Base-by-base conservation (phyloP, 2,113 vertebrate genomes). In the Neofelis nebulosa region DNA sequence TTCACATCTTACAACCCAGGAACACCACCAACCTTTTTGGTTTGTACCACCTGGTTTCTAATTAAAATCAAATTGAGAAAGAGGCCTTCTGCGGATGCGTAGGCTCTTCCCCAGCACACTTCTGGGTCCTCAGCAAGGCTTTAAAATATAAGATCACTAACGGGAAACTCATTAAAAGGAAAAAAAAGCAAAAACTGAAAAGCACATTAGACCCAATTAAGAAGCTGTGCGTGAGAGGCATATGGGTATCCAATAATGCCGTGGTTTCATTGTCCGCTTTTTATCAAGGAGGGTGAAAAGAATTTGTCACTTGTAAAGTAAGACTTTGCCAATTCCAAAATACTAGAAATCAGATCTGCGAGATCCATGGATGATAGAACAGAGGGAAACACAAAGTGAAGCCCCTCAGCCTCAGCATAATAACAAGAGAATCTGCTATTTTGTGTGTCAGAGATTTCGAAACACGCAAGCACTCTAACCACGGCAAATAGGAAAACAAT, bases 11-110 rank as follows among this genome's bases (percentile, higher is more conserved):
- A 97, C 97, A 96, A 97, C 98, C 66, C 74, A 97, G 97, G 97
- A 97, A 97, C 89, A 95, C 98, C 95, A 96, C 89, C 94, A 81
- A 98, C 97, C 97, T 97, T 97, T 93, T 31, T 80, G 79, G 82
- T 95, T 91, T 94, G 91, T 94, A 97, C 90, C 97, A 98, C 98
- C 98, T 98, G 98, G 98, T 98, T 98, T 98, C 96, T 98, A 98
- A 97, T 98, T 96, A 96, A 98, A 98, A 98, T 97, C 89, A 93
- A 97, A 89, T 21, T 0, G 93, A 97, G 93, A 91, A 95, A 96
- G 38, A 94, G 97, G 91, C 93, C 93, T 97, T 92, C 89, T n/a
- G 10, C 7, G 23, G 93, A 79, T 55, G 69, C 12, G 29, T 7
- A n/a, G 80, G 6, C 50, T 91, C 92, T 79, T 92, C 93, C 65